A percentile compares a stretch with the other conserved stretches of the same genome.
phyloP scores from a whole-genome alignment of 2,888 invertebrate genomes.

The Mythimna vitellina region DNA sequence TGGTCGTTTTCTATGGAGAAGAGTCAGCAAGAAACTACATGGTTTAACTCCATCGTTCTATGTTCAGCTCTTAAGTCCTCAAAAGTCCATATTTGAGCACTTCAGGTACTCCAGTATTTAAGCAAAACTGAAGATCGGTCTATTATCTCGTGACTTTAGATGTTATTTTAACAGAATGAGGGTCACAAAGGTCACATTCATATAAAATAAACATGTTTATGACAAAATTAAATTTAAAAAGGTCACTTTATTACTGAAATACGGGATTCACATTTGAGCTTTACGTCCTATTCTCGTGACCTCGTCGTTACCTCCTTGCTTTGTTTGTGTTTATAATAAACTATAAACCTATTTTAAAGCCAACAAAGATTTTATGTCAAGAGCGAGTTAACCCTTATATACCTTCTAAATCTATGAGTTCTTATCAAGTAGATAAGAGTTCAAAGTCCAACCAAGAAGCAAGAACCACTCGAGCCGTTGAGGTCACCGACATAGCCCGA shows the following conservation, averaged over 20 bases:
- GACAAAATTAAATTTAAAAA: conserved; percentile 23
- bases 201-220: conserved; percentile 24
- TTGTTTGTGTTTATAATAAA: conserved; percentile 30
- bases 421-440: too few species aligned
- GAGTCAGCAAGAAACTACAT: too few species aligned
- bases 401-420: not conserved
- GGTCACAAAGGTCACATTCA: conserved; percentile 2
- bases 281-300: conserved; percentile 30
- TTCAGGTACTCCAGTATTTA: not conserved
- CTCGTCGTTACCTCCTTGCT: not conserved
- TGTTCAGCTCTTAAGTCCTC: not conserved
- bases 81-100: not conserved
- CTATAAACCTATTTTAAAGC: conserved; percentile 28
- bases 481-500: too few species aligned
- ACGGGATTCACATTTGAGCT: conserved; percentile 28
- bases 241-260: conserved; percentile 31
- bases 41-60: too few species aligned
- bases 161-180: not conserved
- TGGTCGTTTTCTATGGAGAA: too few species aligned
- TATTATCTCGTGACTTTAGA: not conserved
- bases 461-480: too few species aligned
- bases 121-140: not conserved
- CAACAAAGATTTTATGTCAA: conserved; percentile 22
- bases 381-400: not conserved
- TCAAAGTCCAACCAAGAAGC: too few species aligned